Base-by-base conservation (phyloP, 2,797 vertebrate genomes). In the Platalea minor region DNA sequence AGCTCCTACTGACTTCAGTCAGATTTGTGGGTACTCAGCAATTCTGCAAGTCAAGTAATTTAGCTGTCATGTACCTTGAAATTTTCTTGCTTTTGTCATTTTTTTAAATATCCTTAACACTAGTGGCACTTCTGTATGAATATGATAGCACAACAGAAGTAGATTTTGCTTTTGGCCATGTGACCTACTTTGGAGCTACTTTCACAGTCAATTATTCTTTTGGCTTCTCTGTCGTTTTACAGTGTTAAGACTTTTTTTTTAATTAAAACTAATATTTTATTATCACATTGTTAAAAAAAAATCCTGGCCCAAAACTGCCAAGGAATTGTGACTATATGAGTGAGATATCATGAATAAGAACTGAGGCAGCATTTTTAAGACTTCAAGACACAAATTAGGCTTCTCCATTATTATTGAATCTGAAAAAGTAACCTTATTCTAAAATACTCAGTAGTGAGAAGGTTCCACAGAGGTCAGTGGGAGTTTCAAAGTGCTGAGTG, bases 111-210 rank as follows among this genome's bases (percentile, higher is more conserved):
- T n/a, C 17, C 41, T 60, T 69, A 87, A 70, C 67, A 35, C 21
- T 57, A 70, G 21, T 74, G 8, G 21, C 29, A 65, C 24, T 80
- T 95, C 61, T 86, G 67, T 74, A 45, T 5, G 5, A 88, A 64
- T 46, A 48, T 72, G 85, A 75, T 69, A 94, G 37, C 67, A 74
- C 31, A 92, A 87, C 12, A 89, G 53, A 86, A 85, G 41, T 8
- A 68, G 61, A 51, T 59, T 83, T 70, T 93, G 70, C 77, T 95
- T 92, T 95, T 91, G 89, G 92, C 64, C 46, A 50, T 79, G 33
- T 87, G 92, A 95, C 93, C 95, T 95, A 95, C 68, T 95, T 96
- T 70, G n/a, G 23, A 95, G 45, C 23, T 92, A 28, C n/a, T 96
- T 94, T 88, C 80, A 91, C 28, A 73, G 39, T 51, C 84, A 63